phyloP scores from a whole-genome alignment of 2,888 invertebrate genomes.

The Aporophyla lueneburgensis region DNA sequence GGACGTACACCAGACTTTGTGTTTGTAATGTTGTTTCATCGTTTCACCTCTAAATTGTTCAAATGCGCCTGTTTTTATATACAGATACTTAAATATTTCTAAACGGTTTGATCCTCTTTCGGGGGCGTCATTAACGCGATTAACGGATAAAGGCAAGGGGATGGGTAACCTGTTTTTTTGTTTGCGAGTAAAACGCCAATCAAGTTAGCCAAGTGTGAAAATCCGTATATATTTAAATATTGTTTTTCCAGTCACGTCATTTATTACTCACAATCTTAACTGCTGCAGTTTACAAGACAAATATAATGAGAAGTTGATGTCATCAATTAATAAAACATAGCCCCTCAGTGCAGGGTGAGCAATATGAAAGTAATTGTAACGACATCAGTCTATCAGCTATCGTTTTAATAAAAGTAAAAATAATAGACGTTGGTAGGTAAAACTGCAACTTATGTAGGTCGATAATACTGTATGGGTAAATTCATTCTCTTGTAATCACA shows the following conservation, averaged over 20 bases:
- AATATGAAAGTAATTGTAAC: background rate
- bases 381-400: background rate
- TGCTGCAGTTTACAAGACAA: background rate
- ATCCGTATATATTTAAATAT: background rate
- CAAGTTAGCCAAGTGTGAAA: background rate
- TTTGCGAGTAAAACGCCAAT: background rate
- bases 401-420: background rate
- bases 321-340: background rate
- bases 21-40: background rate
- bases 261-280: background rate
- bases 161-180: background rate
- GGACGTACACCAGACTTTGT: constrained; percentile 5
- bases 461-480: background rate
- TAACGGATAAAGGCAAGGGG: constrained; percentile 16
- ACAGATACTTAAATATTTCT: background rate
- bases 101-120: constrained; percentile 8
- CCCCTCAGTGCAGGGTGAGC: background rate
- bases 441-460: background rate
- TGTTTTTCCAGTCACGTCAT: background rate
- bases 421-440: background rate
- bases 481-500: background rate
- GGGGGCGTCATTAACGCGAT: constrained; percentile 23
- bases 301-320: background rate
- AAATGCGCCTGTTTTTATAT: background rate
- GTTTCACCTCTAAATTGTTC: background rate